Percentiles rank a stretch among this genome's conserved stretches.
Evolutionary conservation across 2,113 vertebrate species (phyloP).

Genomic region (Amphiprion ocellaris): DNA sequence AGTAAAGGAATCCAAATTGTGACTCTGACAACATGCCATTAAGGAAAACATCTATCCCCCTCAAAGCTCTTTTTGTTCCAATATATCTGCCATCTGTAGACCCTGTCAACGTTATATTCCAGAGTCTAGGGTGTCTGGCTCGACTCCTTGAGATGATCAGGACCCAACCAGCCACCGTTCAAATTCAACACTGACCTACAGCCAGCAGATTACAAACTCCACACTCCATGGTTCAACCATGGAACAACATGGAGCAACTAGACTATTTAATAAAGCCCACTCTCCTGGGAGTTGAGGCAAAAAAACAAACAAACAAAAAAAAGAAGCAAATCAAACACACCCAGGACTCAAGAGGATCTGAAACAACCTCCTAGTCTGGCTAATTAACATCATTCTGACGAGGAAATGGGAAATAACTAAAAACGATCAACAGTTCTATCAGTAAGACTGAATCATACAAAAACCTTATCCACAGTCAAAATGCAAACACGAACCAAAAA

Average conservation of each 20-base stretch:
- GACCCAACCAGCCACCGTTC: not conserved
- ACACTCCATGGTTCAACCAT: constrained; percentile 44
- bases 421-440: constrained; percentile 21
- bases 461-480: constrained; percentile 33
- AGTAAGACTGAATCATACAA: constrained; percentile 30
- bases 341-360: constrained; percentile 8
- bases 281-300: constrained; percentile 9
- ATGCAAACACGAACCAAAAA: constrained; percentile 38
- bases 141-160: not conserved
- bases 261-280: constrained; percentile 6
- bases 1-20: not conserved
- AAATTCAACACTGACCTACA: constrained; percentile 2
- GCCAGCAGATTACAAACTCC: not conserved
- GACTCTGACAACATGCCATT: not conserved
- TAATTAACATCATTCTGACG: constrained; percentile 15
- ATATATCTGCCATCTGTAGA: constrained; percentile 43
- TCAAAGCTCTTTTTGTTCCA: constrained; percentile 2
- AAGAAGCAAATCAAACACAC: constrained; percentile 23
- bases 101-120: too few species aligned
- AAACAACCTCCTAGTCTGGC: constrained; percentile 23
- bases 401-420: constrained; percentile 41
- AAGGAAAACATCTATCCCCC: not conserved
- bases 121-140: not conserved
- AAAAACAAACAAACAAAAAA: not conserved
- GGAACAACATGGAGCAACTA: constrained; percentile 6